Base-by-base conservation (phyloP, 2,113 vertebrate genomes). In the Salvator merianae region DNA sequence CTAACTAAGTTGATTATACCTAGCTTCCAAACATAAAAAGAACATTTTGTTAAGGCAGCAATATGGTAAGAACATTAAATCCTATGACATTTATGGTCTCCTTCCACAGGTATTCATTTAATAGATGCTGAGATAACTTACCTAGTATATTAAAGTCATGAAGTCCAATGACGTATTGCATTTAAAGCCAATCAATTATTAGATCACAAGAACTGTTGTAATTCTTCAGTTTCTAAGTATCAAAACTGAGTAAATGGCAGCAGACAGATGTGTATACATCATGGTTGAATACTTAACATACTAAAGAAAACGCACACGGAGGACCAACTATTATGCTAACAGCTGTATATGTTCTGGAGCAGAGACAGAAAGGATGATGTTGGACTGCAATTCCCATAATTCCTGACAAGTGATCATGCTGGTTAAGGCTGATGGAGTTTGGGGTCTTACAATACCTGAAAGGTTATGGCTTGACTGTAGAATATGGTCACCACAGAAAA, bases 21-120 rank as follows among this genome's bases (percentile, higher is more conserved):
- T 12, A 80, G 69, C 77, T 89, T 87, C 53, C 24, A 73, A 84
- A 75, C 14, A 7, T 66, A 34, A 83, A 7, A 73, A 89, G 71
- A n/a, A 26, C 40, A 50, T 10, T 77, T 77, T 47, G 26, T 70
- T 71, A 77, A 77, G 4, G 2, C 1, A 36, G 26, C 62, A 70
- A 79, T n/a, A 43, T 30, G 3, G 63, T 77, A 77, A 75, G 38
- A 2, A 36, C 1, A 5, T 14, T 59, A 84, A 36, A 71, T 36
- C 14, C 69, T 40, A 10, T 47, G 30, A 72, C 28, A 32, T 59
- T 12, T 9, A 38, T 26, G 30, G n/a, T 50, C 9, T 50, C 13
- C 36, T 62, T 82, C 53, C 69, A 72, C 2, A 43, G 50, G 14
- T 28, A 28, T 14, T 5, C 28, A 68, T 84, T 79, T 76, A 81